These are phyloP conservation scores for Atta colombica DNA, from an alignment of 1,140 invertebrate species.

Conservation along the genomic window DNA sequence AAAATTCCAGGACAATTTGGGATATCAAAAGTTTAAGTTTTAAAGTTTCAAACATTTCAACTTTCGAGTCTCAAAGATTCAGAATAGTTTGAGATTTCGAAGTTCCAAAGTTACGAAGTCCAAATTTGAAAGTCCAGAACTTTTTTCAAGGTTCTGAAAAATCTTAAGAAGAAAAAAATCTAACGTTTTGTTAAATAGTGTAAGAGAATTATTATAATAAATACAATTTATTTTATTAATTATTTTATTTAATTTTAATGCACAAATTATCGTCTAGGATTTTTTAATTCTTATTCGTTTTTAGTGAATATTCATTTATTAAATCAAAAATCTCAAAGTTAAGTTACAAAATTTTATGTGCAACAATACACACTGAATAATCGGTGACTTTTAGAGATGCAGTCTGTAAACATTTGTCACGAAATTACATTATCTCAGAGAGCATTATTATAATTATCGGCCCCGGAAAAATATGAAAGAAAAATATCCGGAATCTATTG, in stretches of 20 bases:
- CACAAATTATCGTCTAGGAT: no score
- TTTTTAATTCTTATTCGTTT: no score
- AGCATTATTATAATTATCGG: background rate
- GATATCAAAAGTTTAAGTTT: background rate
- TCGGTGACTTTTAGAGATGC: background rate
- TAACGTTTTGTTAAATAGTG: no score
- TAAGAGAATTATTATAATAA: no score
- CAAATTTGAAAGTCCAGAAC: background rate
- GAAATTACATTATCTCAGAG: background rate
- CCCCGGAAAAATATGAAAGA: background rate
- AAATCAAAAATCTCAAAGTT: background rate
- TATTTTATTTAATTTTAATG: no score
- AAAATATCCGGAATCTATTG: constrained; percentile 10
- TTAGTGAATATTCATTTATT: no score
- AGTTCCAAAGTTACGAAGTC: background rate
- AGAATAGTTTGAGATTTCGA: background rate
- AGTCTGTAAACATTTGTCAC: background rate
- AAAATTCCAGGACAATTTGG: background rate
- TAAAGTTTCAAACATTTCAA: background rate
- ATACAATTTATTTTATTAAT: no score
- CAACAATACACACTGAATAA: background rate
- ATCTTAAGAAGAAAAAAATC: no score
- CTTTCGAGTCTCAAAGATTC: background rate
- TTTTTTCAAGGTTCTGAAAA: background rate
- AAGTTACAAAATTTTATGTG: background rate